Base-by-base conservation (phyloP, 2,888 invertebrate genomes). In the Andrena trimmerana region DNA sequence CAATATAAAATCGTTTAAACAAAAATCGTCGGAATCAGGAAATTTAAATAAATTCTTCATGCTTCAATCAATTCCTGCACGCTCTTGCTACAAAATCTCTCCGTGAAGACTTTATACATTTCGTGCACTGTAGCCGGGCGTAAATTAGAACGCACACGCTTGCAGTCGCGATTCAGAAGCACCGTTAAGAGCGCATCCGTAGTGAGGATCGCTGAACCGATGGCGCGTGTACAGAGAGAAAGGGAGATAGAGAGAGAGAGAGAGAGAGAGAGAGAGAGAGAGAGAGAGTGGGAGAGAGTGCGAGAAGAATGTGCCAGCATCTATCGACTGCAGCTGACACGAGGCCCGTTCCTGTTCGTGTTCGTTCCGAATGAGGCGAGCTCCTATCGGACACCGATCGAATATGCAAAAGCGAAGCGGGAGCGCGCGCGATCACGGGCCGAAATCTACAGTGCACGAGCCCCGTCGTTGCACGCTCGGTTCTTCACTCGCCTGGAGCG, bases 311-410 rank as follows among this genome's bases (percentile, higher is more conserved):
- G 68, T 63, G 60, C 31, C 52, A 69, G 13, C 71, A 59, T 82
- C 60, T 65, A 66, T 72, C 83, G 67, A 63, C 48, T 50, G 76
- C 81, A 83, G 76, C 79, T 79, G 81, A 77, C 80, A 54, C 75
- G 54, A 73, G 57, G 27, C 20, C 60, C 36, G 71, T 67, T 71
- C 54, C 13, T 31, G 16, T 65, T 54, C 27, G 69, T 27, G 57
- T 52, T 2, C 65, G 71, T 33, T 50, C 52, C 65, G 36, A 67
- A 66, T 60, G 42, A 36, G 60, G 24, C 63, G 27, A 54, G 65
- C 63, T 69, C 59, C 57, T 69, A 84, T 76, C 78, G 67, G 71
- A n/a, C 84, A 62, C 73, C 75, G 79, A 72, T 84, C 79, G 75
- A 83, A 73, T 70, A 67, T 67, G 82, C 82, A 63, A 83, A 83